phyloP scores from a whole-genome alignment of 2,797 vertebrate genomes.

The Setipinna tenuifilis region DNA sequence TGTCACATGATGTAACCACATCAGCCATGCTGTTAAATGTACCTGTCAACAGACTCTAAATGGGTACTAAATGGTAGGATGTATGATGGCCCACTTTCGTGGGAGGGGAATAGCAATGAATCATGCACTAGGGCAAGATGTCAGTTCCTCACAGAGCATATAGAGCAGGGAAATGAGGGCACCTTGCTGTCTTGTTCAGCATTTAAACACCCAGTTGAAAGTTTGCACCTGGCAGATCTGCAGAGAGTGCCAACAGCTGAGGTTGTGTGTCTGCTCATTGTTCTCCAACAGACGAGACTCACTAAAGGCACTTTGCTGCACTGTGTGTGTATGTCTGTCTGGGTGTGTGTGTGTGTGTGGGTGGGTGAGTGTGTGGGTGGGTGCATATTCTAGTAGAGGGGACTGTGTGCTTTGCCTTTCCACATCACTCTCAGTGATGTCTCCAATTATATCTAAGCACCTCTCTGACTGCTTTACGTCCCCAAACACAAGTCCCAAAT shows the following conservation, averaged over 20 bases:
- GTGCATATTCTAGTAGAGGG: background rate
- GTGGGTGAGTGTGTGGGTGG: background rate
- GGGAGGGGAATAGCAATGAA: background rate
- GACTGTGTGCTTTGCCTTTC: background rate
- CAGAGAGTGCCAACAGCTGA: background rate
- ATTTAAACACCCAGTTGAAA: background rate
- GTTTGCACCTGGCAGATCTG: conserved; percentile 13
- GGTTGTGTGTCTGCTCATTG: background rate
- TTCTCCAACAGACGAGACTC: background rate
- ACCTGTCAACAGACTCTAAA: background rate
- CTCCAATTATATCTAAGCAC: background rate
- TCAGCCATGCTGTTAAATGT: background rate
- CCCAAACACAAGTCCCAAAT: conserved; percentile 4
- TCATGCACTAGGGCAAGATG: background rate
- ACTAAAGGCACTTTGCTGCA: background rate
- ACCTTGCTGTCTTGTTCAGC: conserved; percentile 4
- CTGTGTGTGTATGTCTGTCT: background rate
- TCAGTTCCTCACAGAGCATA: background rate
- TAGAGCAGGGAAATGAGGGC: background rate
- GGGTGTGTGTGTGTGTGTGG: background rate
- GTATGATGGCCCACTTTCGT: background rate
- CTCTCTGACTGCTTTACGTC: background rate
- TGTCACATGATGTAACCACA: background rate
- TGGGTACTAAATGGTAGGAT: background rate
- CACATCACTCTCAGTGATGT: background rate